Base-by-base conservation (phyloP, 1,140 invertebrate species). In the Drosophila sulfurigaster region DNA sequence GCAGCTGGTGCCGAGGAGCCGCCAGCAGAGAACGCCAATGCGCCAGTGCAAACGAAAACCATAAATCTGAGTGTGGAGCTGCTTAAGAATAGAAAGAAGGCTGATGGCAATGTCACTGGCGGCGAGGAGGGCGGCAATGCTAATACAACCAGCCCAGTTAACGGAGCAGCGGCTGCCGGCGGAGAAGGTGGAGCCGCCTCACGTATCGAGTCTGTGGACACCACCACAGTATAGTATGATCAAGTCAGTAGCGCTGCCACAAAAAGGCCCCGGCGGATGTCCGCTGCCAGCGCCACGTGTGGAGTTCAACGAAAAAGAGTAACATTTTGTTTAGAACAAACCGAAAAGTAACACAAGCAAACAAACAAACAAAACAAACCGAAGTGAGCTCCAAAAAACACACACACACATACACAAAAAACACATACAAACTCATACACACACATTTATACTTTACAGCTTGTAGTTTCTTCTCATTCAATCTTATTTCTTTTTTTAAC, bases 171-270 rank as follows among this genome's bases (percentile, higher is more conserved):
- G 25, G 69, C 16, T 35, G 72, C 46, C 38, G 81, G 52, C 38
- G 81, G 52, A 10, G 85, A 79, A 20, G 76, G 72, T 59, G 56
- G 71, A 52, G 79, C 85, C 64, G 78, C 85, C 60, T 71, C 88
- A 67, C 91, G 91, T 46, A 91, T 92, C 59, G 91, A 92, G 76
- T 90, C 91, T 62, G 91, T 92, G 74, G 91, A 92, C 63, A 92
- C 91, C 28, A 92, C 91, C 75, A 92, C 91, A 75, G 91, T 92
- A 92, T 92, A 92, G 91, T 92, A 92, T 91, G 91, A 91, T 65
- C 64, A 69, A 66, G 64, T 63, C 45, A 54, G 71, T 62, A 71
- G 78, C 49, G 79, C 79, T 79, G 88, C 91, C 91, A 79, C 75
- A 43, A 79, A 91, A 92, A 64, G 86, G 81, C 85, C 89, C 25